Base-by-base conservation (phyloP, 2,797 vertebrate genomes). In the Novumbra hubbsi region DNA sequence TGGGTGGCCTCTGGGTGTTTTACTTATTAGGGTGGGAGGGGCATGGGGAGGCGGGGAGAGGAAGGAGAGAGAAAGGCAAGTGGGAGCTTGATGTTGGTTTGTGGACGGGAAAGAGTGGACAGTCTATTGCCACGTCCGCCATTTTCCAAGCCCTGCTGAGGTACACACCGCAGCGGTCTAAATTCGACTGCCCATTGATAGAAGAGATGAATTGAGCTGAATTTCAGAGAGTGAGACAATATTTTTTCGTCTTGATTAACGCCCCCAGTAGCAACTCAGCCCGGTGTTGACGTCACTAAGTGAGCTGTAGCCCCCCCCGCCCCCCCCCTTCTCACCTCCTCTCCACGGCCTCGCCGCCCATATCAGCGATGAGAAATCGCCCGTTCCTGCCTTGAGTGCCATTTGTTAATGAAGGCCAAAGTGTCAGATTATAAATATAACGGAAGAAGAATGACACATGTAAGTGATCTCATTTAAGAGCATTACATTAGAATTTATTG, bases 351-450 rank as follows among this genome's bases (percentile, higher is more conserved):
- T 76, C 76, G 78, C 66, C 72, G 68, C 66, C 80, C 21, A 71
- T 79, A 77, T 85, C 81, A 81, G 85, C 64, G 76, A 87, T 87
- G 86, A 92, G 85, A 82, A 85, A 92, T 93, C 85, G 79, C 81
- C 78, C 81, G 76, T 55, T 78, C 76, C 81, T 80, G 83, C 85
- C 89, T 89, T 84, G 85, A 93, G 91, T 91, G 90, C 91, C 90
- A 92, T 93, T 94, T 93, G 88, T 92, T 94, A 94, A 94, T 94
- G 92, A 94, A 93, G 93, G 92, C 93, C 92, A 92, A 92, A 90
- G 91, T 92, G 91, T 91, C 89, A 86, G 90, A 92, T 94, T 92
- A 93, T 93, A 94, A 94, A 93, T 93, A 93, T 87, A 88, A 84
- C 80, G 82, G 88, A 89, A 90, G 90, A 92, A 91, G 92, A 94